Base-by-base conservation (phyloP, 2,888 invertebrate genomes). In the Chorisops tibialis region DNA sequence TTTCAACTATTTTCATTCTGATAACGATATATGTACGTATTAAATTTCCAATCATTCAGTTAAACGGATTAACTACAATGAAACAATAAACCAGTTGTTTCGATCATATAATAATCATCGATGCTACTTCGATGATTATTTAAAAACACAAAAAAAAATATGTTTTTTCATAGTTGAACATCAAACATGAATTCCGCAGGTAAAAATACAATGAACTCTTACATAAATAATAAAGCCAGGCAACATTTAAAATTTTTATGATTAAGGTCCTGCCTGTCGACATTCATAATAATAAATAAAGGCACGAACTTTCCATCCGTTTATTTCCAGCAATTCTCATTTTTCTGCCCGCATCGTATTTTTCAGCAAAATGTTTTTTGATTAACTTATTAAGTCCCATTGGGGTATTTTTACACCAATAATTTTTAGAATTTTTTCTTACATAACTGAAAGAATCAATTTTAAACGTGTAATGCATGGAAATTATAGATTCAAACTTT, bases 161-260 rank as follows among this genome's bases (percentile, higher is more conserved):
- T 9, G n/a, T n/a, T n/a, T n/a, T n/a, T n/a, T n/a, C n/a, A n/a
- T n/a, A n/a, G 12, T 4, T 39, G 39, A 14, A 4, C 9, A 7
- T 9, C 4, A 14, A 39, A 14, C 39, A 11, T 6, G 6, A 41
- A 18, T 18, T 16, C 9, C n/a, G 43, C 16, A 19, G 16, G 16
- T 43, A 16, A 11, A 43, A n/a, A 4, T 11, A 43, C 14, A n/a
- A 9, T 16, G 43, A 16, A 12, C 19, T 3, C 19, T 19, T 47
- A 47, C 47, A 47, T 47, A 47, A 21, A 21, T 47, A 47, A 47
- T 21, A 21, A 47, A 47, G 22, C 21, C 22, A 47, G 19, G 47
- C 12, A 47, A 7, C 47, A 22, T 21, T 47, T 16, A 47, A 47
- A 47, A 21, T 47, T 39, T 47, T 47, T 47, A 47, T 47, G 47